Evolutionary conservation across 2,888 invertebrate species (phyloP).

Genomic region (Epinotia demarniana): DNA sequence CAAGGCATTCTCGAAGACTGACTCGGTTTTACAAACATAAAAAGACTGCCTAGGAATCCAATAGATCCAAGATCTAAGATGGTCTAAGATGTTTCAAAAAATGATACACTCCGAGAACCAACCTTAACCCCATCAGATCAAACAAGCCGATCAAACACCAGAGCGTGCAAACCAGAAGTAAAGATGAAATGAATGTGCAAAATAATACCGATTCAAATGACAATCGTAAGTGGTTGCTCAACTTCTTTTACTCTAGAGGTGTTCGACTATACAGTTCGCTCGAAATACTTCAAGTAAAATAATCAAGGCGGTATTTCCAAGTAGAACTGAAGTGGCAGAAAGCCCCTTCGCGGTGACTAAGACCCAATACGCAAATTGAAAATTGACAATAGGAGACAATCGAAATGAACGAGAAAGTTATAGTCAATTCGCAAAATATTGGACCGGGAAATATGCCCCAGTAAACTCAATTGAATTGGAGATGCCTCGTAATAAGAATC

Average conservation of each 20-base stretch:
- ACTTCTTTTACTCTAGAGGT: constrained; percentile 2
- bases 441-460: constrained; percentile 52
- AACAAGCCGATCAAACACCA: no score
- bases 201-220: neutral
- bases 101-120: no score
- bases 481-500: constrained; percentile 68
- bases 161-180: neutral
- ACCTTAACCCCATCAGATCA: no score
- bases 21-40: no score
- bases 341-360: constrained; percentile 50
- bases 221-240: constrained; percentile 22
- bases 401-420: constrained; percentile 59
- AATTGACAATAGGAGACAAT: constrained; percentile 66
- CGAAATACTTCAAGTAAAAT: constrained; percentile 36
- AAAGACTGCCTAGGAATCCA: no score
- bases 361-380: constrained; percentile 62
- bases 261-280: constrained; percentile 24
- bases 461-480: constrained; percentile 59
- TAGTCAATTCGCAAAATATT: constrained; percentile 70
- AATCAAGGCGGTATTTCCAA: constrained; percentile 26
- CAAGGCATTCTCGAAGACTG: neutral
- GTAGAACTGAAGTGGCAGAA: constrained; percentile 42
- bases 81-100: no score
- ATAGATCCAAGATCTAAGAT: no score
- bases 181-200: neutral